A percentile compares a stretch with the other conserved stretches of the same genome.
Conservation (phyloP, 2,113 vertebrate genomes). For the Suricata suricatta region DNA sequence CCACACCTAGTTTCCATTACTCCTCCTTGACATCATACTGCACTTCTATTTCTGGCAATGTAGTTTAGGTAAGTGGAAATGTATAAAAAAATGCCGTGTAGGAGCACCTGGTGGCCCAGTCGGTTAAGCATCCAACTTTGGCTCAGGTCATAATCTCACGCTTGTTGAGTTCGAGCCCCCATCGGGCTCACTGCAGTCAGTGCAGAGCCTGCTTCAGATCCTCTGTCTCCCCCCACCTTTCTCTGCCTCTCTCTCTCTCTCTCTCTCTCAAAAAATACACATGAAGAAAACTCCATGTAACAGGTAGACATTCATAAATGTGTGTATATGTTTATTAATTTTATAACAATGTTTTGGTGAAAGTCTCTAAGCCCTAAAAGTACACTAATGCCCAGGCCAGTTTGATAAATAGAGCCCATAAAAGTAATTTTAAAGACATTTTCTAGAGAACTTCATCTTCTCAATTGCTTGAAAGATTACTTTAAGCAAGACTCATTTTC, state of each 20-base stretch:
- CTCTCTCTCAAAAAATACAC: too few species aligned
- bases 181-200: too few species aligned
- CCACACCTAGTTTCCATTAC: not conserved
- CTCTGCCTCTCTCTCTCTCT: too few species aligned
- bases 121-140: too few species aligned
- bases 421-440: not conserved
- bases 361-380: not conserved
- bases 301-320: not conserved
- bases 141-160: too few species aligned
- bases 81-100: not conserved
- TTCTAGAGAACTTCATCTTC: not conserved
- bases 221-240: too few species aligned
- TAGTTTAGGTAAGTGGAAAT: not conserved
- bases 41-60: not conserved
- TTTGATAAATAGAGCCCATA: not conserved
- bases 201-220: too few species aligned
- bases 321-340: not conserved
- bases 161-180: too few species aligned
- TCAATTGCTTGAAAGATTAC: not conserved
- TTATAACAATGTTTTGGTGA: not conserved
- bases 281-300: not conserved
- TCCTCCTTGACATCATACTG: conserved; percentile 20
- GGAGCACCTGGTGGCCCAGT: too few species aligned
- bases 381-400: not conserved
- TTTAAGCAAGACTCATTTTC: not conserved